phyloP scores from a whole-genome alignment of 2,797 vertebrate genomes.

The Phataginus tricuspis region DNA sequence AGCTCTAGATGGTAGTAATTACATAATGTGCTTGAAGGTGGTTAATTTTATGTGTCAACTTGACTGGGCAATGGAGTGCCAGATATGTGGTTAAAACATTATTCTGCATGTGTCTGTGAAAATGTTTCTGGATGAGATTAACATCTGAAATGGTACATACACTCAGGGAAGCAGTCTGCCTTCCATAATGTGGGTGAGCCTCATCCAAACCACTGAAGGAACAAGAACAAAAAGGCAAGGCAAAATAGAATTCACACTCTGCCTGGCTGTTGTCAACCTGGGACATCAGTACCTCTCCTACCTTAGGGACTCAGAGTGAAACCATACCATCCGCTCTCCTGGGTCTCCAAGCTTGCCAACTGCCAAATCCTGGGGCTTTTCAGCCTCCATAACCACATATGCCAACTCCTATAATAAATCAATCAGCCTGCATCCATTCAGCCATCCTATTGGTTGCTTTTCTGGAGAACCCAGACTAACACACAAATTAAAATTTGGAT shows the following conservation, averaged over 20 bases:
- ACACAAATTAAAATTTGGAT: background rate
- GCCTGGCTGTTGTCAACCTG: background rate
- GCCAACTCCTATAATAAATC: background rate
- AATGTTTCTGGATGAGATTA: background rate
- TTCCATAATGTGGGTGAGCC: background rate
- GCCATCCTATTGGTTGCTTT: background rate
- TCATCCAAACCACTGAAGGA: background rate
- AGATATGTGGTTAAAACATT: background rate
- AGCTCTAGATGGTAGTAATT: background rate
- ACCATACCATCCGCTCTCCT: background rate
- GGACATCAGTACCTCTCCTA: background rate
- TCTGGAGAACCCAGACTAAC: background rate
- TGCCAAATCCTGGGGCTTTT: background rate
- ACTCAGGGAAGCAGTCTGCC: background rate
- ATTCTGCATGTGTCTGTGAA: background rate
- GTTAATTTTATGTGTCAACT: background rate
- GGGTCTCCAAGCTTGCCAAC: background rate
- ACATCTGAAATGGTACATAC: background rate
- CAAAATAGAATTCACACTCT: background rate
- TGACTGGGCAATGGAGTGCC: background rate
- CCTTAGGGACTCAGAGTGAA: background rate
- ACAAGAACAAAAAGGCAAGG: background rate
- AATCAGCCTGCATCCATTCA: background rate
- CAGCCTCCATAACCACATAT: too few species aligned
- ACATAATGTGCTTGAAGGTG: background rate